Percentiles rank a stretch among this genome's conserved stretches.
phyloP scores from a whole-genome alignment of 2,888 invertebrate species.

The Acronicta psi region DNA sequence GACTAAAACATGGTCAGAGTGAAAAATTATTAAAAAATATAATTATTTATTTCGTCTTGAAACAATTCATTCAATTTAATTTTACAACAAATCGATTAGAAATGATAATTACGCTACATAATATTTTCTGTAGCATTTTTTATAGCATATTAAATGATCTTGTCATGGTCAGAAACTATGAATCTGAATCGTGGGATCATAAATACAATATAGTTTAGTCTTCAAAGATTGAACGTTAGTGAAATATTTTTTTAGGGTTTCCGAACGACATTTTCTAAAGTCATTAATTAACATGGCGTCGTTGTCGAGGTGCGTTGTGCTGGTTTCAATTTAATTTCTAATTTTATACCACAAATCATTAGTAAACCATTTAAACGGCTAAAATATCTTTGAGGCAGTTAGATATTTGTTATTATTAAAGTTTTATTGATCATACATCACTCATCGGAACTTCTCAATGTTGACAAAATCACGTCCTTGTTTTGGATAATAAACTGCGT shows the following conservation, averaged over 20 bases:
- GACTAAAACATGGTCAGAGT: constrained; percentile 11
- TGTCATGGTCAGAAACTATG: no score
- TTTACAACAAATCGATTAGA: no score
- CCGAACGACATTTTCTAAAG: constrained; percentile 22
- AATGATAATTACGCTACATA: no score
- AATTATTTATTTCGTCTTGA: constrained; percentile 20
- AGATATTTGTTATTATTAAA: background rate
- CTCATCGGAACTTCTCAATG: background rate
- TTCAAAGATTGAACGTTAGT: no score
- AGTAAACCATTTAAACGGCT: background rate
- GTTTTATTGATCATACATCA: background rate
- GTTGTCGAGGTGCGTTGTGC: constrained; percentile 77
- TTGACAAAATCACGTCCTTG: constrained; percentile 23
- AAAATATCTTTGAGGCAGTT: background rate
- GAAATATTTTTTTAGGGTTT: constrained; percentile 13
- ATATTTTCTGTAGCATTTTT: no score
- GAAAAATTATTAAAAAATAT: constrained; percentile 9
- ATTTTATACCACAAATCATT: background rate
- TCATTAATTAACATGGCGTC: constrained; percentile 78
- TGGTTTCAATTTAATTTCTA: constrained; percentile 34
- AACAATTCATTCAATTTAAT: constrained; percentile 3
- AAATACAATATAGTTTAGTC: no score
- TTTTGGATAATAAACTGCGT: constrained; percentile 17
- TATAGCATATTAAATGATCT: no score
- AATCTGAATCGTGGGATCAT: no score